phyloP scores from a whole-genome alignment of 1,140 invertebrate species.

The Oreohelix idahoensis region DNA sequence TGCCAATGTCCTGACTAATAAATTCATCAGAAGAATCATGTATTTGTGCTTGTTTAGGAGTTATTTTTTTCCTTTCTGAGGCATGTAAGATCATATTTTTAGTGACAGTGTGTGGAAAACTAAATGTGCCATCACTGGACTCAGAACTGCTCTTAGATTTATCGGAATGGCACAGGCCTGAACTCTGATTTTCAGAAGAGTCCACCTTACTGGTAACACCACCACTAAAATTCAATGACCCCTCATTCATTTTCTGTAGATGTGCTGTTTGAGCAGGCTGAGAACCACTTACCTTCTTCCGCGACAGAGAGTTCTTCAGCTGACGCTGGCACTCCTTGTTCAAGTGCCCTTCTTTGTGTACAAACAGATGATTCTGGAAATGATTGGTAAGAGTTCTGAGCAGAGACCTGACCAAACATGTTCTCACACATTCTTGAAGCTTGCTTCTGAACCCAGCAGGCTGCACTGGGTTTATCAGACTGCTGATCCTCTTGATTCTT shows the following conservation, averaged over 20 bases:
- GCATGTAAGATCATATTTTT: not conserved
- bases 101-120: not conserved
- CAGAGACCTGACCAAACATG: not conserved
- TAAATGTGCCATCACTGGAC: not conserved
- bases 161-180: not conserved
- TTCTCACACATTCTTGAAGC: not conserved
- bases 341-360: not conserved
- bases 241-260: not conserved
- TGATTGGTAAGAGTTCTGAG: not conserved
- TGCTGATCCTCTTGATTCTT: not conserved
- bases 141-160: not conserved
- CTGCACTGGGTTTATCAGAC: not conserved
- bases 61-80: not conserved
- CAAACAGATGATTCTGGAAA: not conserved
- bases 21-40: not conserved
- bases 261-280: not conserved
- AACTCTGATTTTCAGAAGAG: not conserved
- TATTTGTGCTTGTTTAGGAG: not conserved
- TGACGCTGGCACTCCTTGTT: not conserved
- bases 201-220: not conserved
- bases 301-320: not conserved
- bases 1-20: not conserved
- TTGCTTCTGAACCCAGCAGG: not conserved
- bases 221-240: not conserved
- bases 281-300: not conserved